Evolutionary conservation across 1,140 invertebrate genomes (phyloP).

Genomic region (Coptotermes formosanus): DNA sequence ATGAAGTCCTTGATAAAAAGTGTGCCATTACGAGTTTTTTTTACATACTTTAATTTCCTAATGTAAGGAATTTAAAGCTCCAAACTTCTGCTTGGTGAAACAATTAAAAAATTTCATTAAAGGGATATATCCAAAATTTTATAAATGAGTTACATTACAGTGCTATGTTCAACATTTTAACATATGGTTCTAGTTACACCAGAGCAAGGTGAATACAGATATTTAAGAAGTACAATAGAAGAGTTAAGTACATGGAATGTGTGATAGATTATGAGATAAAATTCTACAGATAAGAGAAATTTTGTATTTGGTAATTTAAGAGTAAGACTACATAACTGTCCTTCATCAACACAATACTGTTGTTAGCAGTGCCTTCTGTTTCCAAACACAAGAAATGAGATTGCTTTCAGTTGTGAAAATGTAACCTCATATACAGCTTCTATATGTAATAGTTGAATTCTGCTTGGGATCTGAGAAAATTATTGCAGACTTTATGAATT

Average conservation of each 20-base stretch:
- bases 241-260: not conserved
- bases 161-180: not conserved
- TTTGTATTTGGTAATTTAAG: not conserved
- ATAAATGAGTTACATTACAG: not conserved
- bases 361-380: not conserved
- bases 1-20: not conserved
- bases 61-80: not conserved
- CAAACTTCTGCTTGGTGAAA: not conserved
- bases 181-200: slow-evolving; percentile 5
- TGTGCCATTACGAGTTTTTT: not conserved
- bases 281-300: slow-evolving; percentile 4
- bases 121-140: not conserved
- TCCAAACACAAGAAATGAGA: not conserved
- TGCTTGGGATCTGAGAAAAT: not conserved
- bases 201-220: not conserved
- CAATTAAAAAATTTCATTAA: not conserved
- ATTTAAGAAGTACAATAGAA: slow-evolving; percentile 18
- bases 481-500: not conserved
- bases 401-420: not conserved
- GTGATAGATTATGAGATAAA: not conserved
- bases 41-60: not conserved
- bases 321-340: not conserved
- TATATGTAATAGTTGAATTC: not conserved
- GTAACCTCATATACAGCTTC: not conserved
- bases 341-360: not conserved